Percentiles rank a stretch among this genome's conserved stretches.
Evolutionary conservation across 2,113 vertebrate species (phyloP).

Genomic region (Acrocephalus kingi): DNA sequence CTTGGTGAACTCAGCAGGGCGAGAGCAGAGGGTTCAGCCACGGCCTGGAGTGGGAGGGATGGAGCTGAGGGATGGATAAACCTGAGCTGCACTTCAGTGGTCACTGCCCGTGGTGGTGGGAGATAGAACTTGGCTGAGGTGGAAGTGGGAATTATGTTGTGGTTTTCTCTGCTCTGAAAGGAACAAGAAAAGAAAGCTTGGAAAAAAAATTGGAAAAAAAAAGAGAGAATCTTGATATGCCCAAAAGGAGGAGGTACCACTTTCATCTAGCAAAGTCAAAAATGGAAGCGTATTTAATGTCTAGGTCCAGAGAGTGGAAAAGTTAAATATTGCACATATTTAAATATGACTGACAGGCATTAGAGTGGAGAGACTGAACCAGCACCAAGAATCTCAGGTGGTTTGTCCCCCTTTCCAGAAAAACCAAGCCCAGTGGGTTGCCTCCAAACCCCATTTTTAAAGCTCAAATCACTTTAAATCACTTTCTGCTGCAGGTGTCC

Average conservation of each 20-base stretch:
- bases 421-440: background rate
- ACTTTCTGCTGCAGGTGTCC: slow-evolving; percentile 46
- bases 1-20: slow-evolving; percentile 6
- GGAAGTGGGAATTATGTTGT: background rate
- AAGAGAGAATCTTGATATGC: background rate
- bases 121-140: background rate
- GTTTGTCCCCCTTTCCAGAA: slow-evolving; percentile 9
- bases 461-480: slow-evolving; percentile 24
- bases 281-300: background rate
- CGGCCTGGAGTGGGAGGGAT: background rate
- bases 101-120: background rate
- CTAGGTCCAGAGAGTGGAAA: background rate
- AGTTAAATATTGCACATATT: background rate
- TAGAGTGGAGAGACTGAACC: background rate
- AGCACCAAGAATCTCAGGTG: background rate
- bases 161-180: background rate
- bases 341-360: background rate
- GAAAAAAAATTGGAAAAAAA: background rate
- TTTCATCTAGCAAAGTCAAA: background rate
- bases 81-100: background rate
- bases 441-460: slow-evolving; percentile 9
- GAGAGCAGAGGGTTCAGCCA: background rate
- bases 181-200: background rate
- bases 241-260: background rate
- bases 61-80: background rate